Percentiles rank a stretch among this genome's conserved stretches.
Conservation (phyloP, 2,113 vertebrate species). For the Columba livia region DNA sequence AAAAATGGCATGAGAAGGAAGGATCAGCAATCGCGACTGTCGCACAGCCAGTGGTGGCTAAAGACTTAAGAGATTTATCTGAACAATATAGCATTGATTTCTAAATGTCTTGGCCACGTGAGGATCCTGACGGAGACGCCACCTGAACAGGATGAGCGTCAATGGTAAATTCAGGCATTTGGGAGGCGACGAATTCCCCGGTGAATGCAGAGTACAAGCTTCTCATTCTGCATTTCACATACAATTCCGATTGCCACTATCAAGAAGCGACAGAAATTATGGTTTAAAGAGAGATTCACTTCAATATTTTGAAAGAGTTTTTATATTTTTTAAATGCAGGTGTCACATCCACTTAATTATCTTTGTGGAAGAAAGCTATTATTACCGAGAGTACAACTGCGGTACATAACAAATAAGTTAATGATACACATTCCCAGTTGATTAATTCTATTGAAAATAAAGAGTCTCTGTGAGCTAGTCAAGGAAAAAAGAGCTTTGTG, state of each 20-base stretch:
- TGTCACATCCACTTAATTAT: neutral
- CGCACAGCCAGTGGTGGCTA: neutral
- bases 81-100: neutral
- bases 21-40: neutral
- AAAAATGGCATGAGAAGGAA: neutral
- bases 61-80: neutral
- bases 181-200: neutral
- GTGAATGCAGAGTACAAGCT: neutral
- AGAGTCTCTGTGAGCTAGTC: neutral
- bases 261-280: neutral
- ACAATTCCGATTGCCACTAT: fast-evolving
- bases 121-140: neutral
- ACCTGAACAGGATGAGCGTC: neutral
- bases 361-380: neutral
- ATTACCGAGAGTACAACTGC: neutral
- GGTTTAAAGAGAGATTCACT: neutral
- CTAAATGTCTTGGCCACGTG: neutral
- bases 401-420: neutral
- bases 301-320: neutral
- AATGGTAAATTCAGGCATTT: neutral
- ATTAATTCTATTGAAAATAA: neutral
- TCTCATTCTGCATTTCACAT: neutral
- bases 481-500: neutral
- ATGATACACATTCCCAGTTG: neutral
- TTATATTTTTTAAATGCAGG: neutral